These are phyloP conservation scores for Sorex fumeus DNA, from an alignment of 2,113 vertebrate species.

Conservation along the genomic window DNA sequence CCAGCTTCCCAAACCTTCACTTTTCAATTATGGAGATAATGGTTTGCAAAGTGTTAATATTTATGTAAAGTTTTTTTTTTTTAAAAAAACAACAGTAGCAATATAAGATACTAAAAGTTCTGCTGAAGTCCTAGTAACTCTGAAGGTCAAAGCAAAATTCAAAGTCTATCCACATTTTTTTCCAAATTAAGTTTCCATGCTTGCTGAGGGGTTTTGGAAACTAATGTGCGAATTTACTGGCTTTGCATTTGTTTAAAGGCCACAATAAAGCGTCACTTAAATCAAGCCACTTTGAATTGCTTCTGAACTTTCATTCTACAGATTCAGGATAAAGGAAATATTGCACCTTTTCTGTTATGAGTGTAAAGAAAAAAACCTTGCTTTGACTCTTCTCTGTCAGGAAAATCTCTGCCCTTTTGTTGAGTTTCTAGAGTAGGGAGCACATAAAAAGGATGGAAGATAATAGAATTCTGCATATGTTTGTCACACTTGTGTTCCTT, in stretches of 20 bases:
- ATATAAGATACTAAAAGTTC: not conserved
- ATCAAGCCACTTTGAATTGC: not conserved
- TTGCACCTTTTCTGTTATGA: not conserved
- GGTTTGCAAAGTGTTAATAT: no score
- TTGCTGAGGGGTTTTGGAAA: not conserved
- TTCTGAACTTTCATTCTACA: slow-evolving; percentile 4
- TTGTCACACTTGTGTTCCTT: slow-evolving; percentile 39
- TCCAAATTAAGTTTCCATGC: not conserved
- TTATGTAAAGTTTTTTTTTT: no score
- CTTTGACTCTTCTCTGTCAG: not conserved
- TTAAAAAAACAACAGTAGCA: not conserved
- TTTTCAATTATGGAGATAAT: not conserved
- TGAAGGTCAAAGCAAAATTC: not conserved
- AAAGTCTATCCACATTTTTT: slow-evolving; percentile 4
- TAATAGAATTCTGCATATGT: slow-evolving; percentile 20
- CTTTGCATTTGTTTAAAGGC: slow-evolving; percentile 1
- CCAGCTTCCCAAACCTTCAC: not conserved
- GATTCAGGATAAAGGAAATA: not conserved
- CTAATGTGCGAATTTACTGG: not conserved
- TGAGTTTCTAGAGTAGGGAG: slow-evolving; percentile 21
- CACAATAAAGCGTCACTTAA: not conserved
- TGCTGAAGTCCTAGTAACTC: not conserved
- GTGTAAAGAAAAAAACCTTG: not conserved
- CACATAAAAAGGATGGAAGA: slow-evolving; percentile 2
- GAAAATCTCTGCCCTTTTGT: not conserved